Percentiles rank a stretch among this genome's conserved stretches.
Conservation (phyloP, 2,888 invertebrate genomes). For the Lepidonotus clava region DNA sequence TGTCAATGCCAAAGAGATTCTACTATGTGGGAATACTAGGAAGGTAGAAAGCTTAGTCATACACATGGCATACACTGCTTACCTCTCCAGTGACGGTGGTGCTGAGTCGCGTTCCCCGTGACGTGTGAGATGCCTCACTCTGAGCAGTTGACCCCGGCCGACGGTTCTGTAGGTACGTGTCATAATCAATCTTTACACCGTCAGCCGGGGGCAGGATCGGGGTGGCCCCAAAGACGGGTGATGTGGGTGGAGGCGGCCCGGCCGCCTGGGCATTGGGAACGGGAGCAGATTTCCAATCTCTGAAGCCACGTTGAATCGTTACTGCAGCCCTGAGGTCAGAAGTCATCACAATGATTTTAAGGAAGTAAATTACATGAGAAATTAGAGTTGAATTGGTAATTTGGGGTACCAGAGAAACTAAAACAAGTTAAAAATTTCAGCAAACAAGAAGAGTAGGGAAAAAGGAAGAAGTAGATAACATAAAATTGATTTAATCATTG, state of each 20-base stretch:
- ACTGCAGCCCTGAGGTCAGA: conserved; percentile 61
- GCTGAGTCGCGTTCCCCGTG: conserved; percentile 19
- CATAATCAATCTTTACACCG: conserved; percentile 66
- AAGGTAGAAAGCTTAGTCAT: too few relatives aligned
- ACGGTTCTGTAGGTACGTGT: conserved; percentile 66
- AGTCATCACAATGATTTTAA: background rate
- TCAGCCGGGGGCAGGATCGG: conserved; percentile 35
- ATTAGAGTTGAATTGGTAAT: background rate
- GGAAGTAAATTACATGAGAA: background rate
- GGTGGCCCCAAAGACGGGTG: conserved; percentile 23
- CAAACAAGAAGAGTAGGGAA: too few relatives aligned
- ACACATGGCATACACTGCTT: background rate
- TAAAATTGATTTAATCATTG: too few relatives aligned
- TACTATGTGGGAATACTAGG: too few relatives aligned
- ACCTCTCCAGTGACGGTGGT: background rate
- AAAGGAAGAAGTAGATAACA: too few relatives aligned
- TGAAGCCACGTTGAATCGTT: conserved; percentile 62
- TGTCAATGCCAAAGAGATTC: too few relatives aligned
- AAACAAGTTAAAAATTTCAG: background rate
- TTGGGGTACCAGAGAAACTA: background rate
- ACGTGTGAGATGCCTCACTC: conserved; percentile 37
- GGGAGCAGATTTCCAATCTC: conserved; percentile 58
- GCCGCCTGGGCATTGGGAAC: background rate
- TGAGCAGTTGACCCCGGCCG: conserved; percentile 68
- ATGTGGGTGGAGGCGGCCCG: conserved; percentile 26